A percentile compares a stretch with the other conserved stretches of the same genome.
Evolutionary conservation across 2,888 invertebrate genomes (phyloP).

Genomic region (Heterodera filipjevi): DNA sequence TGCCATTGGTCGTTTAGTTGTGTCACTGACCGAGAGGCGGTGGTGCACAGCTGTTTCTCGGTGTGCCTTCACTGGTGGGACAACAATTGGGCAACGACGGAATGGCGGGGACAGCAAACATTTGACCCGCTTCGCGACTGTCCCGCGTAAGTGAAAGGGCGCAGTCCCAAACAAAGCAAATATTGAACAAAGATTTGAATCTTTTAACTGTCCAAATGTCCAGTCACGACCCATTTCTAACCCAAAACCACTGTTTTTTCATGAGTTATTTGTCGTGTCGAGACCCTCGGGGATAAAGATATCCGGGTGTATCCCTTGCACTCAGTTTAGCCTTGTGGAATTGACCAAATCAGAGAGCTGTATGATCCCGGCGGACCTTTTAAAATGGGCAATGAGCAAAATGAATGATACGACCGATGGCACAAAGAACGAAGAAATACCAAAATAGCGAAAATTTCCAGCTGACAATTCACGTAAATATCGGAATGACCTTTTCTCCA

Average conservation of each 20-base stretch:
- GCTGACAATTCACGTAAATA: too few species aligned
- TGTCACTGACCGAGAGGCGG: not conserved
- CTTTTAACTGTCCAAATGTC: too few species aligned
- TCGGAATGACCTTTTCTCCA: too few species aligned
- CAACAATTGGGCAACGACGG: not conserved
- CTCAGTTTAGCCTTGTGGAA: conserved; percentile 23
- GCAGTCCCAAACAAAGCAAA: too few species aligned
- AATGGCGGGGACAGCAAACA: not conserved
- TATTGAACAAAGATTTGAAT: too few species aligned
- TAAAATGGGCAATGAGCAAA: conserved; percentile 12
- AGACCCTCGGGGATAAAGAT: too few species aligned
- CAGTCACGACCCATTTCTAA: too few species aligned
- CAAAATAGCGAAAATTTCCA: too few species aligned
- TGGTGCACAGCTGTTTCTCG: conserved; percentile 21
- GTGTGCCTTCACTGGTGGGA: conserved; percentile 27
- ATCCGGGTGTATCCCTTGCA: too few species aligned
- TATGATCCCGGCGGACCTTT: conserved; percentile 6
- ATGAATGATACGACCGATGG: not conserved
- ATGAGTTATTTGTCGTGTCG: too few species aligned
- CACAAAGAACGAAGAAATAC: too few species aligned
- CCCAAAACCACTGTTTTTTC: too few species aligned
- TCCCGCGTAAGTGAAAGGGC: not conserved
- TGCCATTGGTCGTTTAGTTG: not conserved
- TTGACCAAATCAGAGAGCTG: conserved; percentile 17
- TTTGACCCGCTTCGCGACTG: not conserved